A percentile compares a stretch with the other conserved stretches of the same genome.
These are phyloP conservation scores for Hyla sarda DNA, from an alignment of 2,113 vertebrate genomes.

Conservation along the genomic window DNA sequence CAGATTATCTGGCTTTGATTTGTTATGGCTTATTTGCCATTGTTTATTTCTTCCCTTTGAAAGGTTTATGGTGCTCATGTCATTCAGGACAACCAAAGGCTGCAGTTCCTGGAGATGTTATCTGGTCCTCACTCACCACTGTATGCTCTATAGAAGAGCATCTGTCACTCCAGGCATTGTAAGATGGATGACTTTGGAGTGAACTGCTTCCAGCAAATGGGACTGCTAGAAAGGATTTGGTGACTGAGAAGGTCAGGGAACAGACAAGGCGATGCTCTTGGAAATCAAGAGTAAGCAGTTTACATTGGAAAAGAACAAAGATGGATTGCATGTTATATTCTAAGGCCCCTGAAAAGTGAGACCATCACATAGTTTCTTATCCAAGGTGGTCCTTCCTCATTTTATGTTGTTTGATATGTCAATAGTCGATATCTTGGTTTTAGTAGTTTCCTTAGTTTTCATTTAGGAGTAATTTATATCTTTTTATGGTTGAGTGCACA, in stretches of 20 bases:
- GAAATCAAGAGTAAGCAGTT: conserved; percentile 79
- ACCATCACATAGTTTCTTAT: conserved; percentile 58
- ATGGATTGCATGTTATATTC: conserved; percentile 66
- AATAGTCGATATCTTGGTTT: no score
- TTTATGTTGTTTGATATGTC: neutral
- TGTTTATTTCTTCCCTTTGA: conserved; percentile 66
- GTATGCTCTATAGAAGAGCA: conserved; percentile 86
- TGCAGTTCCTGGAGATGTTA: conserved; percentile 78
- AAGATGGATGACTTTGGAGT: conserved; percentile 96
- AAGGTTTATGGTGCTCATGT: conserved; percentile 76
- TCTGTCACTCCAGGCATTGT: conserved; percentile 91
- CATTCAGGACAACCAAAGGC: conserved; percentile 68
- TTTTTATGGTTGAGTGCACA: neutral
- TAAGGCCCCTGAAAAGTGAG: conserved; percentile 61
- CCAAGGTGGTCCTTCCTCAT: conserved; percentile 60
- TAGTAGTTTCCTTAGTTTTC: no score
- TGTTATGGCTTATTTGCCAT: conserved; percentile 68
- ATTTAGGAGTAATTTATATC: neutral
- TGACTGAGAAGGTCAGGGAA: conserved; percentile 69
- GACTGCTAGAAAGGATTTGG: conserved; percentile 82
- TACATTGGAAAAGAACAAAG: conserved; percentile 68
- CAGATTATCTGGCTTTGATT: conserved; percentile 69
- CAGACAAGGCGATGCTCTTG: conserved; percentile 80
- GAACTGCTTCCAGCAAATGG: conserved; percentile 97
- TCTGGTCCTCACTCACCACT: conserved; percentile 79